These are phyloP conservation scores for Trididemnum nubilum DNA, from an alignment of 23 tunicate genomes.

Conservation along the genomic window DNA sequence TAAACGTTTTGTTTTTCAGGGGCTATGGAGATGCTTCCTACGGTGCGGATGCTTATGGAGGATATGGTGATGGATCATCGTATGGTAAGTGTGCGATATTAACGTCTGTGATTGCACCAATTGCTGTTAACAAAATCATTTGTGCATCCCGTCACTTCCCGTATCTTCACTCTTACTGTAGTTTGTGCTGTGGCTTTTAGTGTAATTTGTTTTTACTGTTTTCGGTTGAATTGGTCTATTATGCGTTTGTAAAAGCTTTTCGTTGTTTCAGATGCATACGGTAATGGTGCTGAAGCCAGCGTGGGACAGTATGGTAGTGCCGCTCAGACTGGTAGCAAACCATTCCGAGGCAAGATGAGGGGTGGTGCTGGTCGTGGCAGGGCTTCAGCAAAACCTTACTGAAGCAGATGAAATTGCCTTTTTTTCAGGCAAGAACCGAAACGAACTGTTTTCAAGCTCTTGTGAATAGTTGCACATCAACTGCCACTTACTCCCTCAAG, in stretches of 20 bases:
- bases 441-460: no score
- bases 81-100: slow-evolving; percentile 32
- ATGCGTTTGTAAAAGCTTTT: neutral
- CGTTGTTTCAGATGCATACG: slow-evolving; percentile 29
- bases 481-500: no score
- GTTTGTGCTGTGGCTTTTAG: no score
- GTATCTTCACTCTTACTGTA: no score
- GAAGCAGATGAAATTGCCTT: slow-evolving; percentile 5
- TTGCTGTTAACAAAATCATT: no score
- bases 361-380: slow-evolving; percentile 48
- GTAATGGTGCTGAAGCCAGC: slow-evolving; percentile 43
- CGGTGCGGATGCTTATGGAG: slow-evolving; percentile 49
- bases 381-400: slow-evolving; percentile 38
- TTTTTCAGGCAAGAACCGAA: no score
- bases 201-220: no score
- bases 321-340: neutral
- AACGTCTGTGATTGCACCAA: no score
- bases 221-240: neutral
- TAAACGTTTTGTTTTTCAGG: neutral
- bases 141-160: no score
- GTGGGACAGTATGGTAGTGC: neutral
- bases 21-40: slow-evolving; percentile 21
- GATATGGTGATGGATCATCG: slow-evolving; percentile 14
- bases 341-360: slow-evolving; percentile 48
- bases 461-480: no score